These are phyloP conservation scores for Archocentrus centrarchus DNA, from an alignment of 2,113 vertebrate species.

Conservation along the genomic window DNA sequence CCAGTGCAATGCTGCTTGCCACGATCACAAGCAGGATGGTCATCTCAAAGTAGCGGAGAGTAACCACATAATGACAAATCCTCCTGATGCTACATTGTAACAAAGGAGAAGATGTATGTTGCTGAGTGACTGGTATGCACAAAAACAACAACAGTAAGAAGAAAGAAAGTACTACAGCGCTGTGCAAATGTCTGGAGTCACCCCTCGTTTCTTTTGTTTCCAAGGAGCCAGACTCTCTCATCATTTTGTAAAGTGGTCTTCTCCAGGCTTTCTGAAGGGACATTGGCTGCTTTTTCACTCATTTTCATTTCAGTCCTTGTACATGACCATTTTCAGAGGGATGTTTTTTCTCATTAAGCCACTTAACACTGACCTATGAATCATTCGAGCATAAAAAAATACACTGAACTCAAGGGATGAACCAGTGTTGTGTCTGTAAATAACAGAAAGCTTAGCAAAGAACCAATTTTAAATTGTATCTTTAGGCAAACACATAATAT, in stretches of 20 bases:
- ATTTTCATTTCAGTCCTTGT: too few species aligned
- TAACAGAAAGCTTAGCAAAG: too few species aligned
- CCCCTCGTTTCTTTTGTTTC: background rate
- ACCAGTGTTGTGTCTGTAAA: too few species aligned
- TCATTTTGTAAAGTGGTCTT: background rate
- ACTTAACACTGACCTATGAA: too few species aligned
- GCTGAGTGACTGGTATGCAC: background rate
- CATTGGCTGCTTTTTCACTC: too few species aligned
- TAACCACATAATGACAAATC: conserved; percentile 96
- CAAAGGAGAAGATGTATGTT: background rate
- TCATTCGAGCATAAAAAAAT: too few species aligned
- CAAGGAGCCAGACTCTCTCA: background rate
- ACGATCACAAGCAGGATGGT: conserved; percentile 98
- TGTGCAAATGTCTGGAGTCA: background rate
- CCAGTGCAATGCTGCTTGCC: conserved; percentile 97
- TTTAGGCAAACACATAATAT: too few species aligned
- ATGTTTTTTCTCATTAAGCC: too few species aligned
- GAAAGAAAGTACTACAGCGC: background rate
- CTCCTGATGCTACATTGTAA: conserved; percentile 85
- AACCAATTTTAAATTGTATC: too few species aligned
- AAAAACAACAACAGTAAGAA: background rate
- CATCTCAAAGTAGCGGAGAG: conserved; percentile 98
- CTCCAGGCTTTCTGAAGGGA: too few species aligned
- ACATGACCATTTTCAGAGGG: too few species aligned
- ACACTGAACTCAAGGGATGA: too few species aligned